These are phyloP conservation scores for Nipponacmea schrenckii DNA, from an alignment of 2,888 invertebrate genomes.

Conservation along the genomic window DNA sequence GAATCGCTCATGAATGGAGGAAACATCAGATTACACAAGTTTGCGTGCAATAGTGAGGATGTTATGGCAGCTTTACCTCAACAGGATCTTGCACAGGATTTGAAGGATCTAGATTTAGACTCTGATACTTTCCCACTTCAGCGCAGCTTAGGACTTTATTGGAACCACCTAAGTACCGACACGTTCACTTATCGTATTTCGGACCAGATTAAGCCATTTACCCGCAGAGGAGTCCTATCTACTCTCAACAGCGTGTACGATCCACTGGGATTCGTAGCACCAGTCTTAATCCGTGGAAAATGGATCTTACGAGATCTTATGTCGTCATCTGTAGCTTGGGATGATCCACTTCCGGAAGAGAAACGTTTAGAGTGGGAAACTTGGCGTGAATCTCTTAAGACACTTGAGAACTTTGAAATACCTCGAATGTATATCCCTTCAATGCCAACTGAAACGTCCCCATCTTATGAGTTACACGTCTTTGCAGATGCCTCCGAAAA, in stretches of 20 bases:
- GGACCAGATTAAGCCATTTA: slow-evolving; percentile 15
- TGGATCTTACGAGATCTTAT: slow-evolving; percentile 19
- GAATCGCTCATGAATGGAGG: slow-evolving; percentile 13
- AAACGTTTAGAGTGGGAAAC: slow-evolving; percentile 17
- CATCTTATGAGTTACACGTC: slow-evolving; percentile 16
- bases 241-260: slow-evolving; percentile 28
- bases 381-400: slow-evolving; percentile 15
- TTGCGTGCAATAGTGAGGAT: slow-evolving; percentile 25
- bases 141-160: slow-evolving; percentile 18
- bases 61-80: slow-evolving; percentile 20
- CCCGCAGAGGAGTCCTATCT: slow-evolving; percentile 25
- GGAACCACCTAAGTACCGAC: slow-evolving; percentile 18
- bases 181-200: slow-evolving; percentile 13
- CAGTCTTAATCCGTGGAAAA: slow-evolving; percentile 22
- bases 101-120: slow-evolving; percentile 9
- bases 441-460: background rate
- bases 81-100: slow-evolving; percentile 17
- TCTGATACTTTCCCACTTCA: slow-evolving; percentile 17
- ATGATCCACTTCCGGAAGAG: slow-evolving; percentile 18
- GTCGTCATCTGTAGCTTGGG: slow-evolving; percentile 16
- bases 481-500: slow-evolving; percentile 31
- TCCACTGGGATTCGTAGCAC: slow-evolving; percentile 25
- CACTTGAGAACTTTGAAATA: slow-evolving; percentile 18
- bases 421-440: slow-evolving; percentile 12
- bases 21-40: slow-evolving; percentile 26